Base-by-base conservation (phyloP, 2,797 vertebrate species). In the Mareca penelope region DNA sequence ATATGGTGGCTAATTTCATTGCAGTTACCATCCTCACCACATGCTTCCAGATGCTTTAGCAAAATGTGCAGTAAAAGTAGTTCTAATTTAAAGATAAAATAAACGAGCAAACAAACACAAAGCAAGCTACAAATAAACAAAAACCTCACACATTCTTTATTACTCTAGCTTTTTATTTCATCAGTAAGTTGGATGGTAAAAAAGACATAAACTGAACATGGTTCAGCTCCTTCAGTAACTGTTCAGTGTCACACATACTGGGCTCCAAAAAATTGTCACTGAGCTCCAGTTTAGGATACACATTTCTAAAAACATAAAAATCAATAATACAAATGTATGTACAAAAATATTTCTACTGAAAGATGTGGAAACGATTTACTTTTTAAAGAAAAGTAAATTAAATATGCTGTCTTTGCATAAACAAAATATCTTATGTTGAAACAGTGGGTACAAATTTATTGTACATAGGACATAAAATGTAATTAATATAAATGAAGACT, bases 401-500 rank as follows among this genome's bases (percentile, higher is more conserved):
- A 44, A 44, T 44, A 44, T 44, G 18, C 19, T 44, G 44, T 46
- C 23, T 52, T 70, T 89, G 23, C 42, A 64, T 68, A 96, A 84
- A 82, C 90, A 82, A 91, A 77, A 24, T 44, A 77, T 57, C 22
- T 37, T 55, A 26, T 63, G 17, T 24, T 12, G 24, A 90, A 79
- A 63, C 12, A 81, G 33, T 39, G 12, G 26, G 3, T 64, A 56
- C 6, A 64, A 5, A 13, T 87, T 95, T 85, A 56, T 53, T 72
- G 19, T 23, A 86, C 23, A 90, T 88, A 37, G 33, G 29, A 64
- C 13, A n/a, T 80, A 73, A 48, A 55, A 71, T 65, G 12, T 82
- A 57, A 64, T 84, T 78, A 85, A 68, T 67, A 63, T 57, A 80
- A 93, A 89, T 55, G 52, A 89, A 80, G 59, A 90, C 78, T 55